Percentiles rank a stretch among this genome's conserved stretches.
Conservation (phyloP, 2,888 invertebrate species). For the Saturnia japonica region DNA sequence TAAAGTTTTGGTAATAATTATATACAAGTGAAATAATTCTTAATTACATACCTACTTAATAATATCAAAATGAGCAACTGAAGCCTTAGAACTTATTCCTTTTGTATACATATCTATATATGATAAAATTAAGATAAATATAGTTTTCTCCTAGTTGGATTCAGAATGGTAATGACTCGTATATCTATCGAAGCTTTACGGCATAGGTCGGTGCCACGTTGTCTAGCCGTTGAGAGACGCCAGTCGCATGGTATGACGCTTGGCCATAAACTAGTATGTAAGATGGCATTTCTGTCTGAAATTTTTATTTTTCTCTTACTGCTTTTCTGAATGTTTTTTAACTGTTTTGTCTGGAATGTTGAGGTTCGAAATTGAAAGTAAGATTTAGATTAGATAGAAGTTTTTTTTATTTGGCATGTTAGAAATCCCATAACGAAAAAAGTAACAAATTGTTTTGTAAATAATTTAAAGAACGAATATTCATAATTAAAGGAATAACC, state of each 20-base stretch:
- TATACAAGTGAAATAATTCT: neutral
- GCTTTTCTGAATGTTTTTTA: neutral
- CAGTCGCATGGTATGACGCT: constrained; percentile 33
- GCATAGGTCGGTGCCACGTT: constrained; percentile 55
- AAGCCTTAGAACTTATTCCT: neutral
- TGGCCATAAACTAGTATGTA: constrained; percentile 25
- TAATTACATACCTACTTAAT: neutral
- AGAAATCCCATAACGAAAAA: too few species aligned
- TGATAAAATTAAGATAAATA: neutral
- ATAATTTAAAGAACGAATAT: too few species aligned
- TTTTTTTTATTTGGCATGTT: too few species aligned
- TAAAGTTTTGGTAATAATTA: neutral
- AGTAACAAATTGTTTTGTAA: too few species aligned
- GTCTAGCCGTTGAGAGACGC: constrained; percentile 64
- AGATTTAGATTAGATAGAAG: too few species aligned
- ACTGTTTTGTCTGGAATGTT: neutral
- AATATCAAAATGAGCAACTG: neutral
- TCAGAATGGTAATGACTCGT: constrained; percentile 27
- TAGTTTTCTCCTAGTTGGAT: constrained; percentile 1
- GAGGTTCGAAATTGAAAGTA: neutral
- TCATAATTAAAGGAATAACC: too few species aligned
- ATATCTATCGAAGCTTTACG: constrained; percentile 54
- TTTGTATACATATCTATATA: neutral
- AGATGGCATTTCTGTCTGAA: neutral
- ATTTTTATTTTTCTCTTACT: neutral